A percentile compares a stretch with the other conserved stretches of the same genome.
These are phyloP conservation scores for Benitochromis conjunctus DNA, from an alignment of 2,113 vertebrate genomes.

Conservation along the genomic window DNA sequence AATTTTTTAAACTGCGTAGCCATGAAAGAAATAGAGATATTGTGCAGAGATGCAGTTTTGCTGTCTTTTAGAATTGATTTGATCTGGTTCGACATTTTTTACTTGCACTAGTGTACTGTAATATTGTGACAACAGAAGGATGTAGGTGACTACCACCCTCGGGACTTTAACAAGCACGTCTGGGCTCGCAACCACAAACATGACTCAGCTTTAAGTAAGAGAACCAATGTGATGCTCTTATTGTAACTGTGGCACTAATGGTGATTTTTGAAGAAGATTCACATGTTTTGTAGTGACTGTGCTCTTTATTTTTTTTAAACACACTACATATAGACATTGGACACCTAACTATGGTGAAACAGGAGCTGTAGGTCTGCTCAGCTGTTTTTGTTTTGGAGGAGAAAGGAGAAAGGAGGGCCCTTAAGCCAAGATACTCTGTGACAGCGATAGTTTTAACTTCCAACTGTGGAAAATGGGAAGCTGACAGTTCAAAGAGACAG, in stretches of 20 bases:
- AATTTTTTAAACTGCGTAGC: background rate
- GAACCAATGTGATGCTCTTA: background rate
- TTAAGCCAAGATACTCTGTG: background rate
- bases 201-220: background rate
- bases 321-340: background rate
- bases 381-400: slow-evolving; percentile 41
- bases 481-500: background rate
- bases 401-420: slow-evolving; percentile 42
- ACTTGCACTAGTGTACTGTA: background rate
- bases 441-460: slow-evolving; percentile 20
- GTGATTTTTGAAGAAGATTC: background rate
- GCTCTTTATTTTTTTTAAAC: background rate
- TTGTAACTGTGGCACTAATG: background rate
- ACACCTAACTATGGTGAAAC: slow-evolving; percentile 10
- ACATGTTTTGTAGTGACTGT: background rate
- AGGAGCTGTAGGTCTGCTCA: background rate
- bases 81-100: background rate
- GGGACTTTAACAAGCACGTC: slow-evolving; percentile 11
- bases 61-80: background rate
- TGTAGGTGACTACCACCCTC: slow-evolving; percentile 6
- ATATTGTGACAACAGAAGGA: slow-evolving; percentile 17
- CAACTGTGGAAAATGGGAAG: background rate
- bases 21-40: background rate
- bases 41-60: background rate
- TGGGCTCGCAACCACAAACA: background rate